Conservation (phyloP, 2,888 invertebrate genomes). For the Luffia ferchaultella region DNA sequence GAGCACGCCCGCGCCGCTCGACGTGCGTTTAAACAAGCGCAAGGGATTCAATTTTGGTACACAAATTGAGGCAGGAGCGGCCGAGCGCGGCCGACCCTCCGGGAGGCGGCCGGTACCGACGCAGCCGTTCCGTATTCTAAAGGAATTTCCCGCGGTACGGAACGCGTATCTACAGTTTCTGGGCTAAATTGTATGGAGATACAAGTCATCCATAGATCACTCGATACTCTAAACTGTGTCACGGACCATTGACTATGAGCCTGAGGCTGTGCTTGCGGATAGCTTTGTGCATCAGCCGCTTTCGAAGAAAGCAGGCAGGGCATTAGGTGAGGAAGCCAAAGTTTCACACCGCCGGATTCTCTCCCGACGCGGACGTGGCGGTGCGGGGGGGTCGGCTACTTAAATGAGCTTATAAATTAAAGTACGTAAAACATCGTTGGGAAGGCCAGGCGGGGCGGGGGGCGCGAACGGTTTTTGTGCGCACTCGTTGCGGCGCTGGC, state of each 20-base stretch:
- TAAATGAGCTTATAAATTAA: background rate
- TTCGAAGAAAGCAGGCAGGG: no score
- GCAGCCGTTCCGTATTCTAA: no score
- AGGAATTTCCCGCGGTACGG: no score
- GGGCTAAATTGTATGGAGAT: no score
- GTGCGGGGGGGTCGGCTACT: background rate
- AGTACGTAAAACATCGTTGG: background rate
- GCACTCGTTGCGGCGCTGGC: background rate
- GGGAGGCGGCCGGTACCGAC: background rate
- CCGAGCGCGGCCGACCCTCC: background rate
- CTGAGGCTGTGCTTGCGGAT: no score
- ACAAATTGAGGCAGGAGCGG: background rate
- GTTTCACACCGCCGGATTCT: background rate
- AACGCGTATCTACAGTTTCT: no score
- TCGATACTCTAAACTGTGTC: no score
- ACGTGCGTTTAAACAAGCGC: background rate
- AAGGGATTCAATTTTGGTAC: background rate
- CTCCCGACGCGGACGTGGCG: background rate
- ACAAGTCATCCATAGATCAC: no score
- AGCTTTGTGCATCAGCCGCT: no score
- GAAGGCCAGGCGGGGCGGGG: background rate
- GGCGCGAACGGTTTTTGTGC: background rate
- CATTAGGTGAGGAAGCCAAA: background rate
- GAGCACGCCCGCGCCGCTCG: background rate
- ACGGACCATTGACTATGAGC: no score